phyloP scores from a whole-genome alignment of 2,888 invertebrate genomes.

The Eustalomyia histrio region DNA sequence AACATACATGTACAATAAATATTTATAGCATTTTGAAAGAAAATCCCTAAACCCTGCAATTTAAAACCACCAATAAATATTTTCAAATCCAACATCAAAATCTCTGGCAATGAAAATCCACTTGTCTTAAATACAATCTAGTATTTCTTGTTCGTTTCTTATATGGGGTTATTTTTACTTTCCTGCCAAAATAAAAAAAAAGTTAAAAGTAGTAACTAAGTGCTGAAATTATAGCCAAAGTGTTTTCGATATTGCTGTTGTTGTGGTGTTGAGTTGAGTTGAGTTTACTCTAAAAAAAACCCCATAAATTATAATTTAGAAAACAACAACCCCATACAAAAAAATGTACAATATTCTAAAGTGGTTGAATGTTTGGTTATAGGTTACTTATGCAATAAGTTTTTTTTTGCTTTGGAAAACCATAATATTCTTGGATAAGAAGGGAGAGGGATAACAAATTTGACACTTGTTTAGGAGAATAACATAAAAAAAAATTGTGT shows the following conservation, averaged over 20 bases:
- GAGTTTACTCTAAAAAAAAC: conserved; percentile 33
- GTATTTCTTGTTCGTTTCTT: not conserved
- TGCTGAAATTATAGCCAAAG: conserved; percentile 50
- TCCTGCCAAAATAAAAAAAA: not conserved
- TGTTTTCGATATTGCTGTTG: not conserved
- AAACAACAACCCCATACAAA: conserved; percentile 19
- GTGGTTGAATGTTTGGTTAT: conserved; percentile 29
- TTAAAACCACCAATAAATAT: conserved; percentile 13
- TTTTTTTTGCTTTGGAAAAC: conserved; percentile 8
- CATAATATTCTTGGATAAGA: not conserved
- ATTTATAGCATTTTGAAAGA: not conserved
- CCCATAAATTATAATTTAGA: conserved; percentile 64
- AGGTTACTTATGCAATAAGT: conserved; percentile 38
- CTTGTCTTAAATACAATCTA: conserved; percentile 37
- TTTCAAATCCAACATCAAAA: conserved; percentile 40
- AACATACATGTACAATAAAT: not conserved
- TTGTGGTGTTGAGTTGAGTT: conserved; percentile 35
- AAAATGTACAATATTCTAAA: not conserved
- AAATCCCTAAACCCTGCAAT: not conserved
- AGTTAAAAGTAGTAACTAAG: conserved; percentile 25
- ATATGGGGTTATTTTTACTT: not conserved
- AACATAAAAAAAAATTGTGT: not conserved
- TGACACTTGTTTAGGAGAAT: conserved; percentile 53
- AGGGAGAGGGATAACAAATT: conserved; percentile 46
- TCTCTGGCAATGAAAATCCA: conserved; percentile 50